A percentile compares a stretch with the other conserved stretches of the same genome.
Conservation (phyloP, 2,797 vertebrate species). For the Bradypodion ventrale region DNA sequence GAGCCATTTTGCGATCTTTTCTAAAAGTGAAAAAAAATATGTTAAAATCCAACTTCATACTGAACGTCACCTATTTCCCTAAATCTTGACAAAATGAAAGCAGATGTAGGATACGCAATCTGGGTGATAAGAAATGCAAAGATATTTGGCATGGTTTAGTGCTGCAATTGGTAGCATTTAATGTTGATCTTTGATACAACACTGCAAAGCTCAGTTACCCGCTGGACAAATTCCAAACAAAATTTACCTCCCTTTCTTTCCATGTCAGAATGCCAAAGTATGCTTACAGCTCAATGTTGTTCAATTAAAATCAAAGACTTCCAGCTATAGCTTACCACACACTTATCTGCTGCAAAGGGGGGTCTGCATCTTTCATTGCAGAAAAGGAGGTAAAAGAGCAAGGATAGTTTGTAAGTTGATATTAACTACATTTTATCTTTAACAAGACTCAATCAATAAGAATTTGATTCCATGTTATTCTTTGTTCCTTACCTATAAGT, state of each 20-base stretch:
- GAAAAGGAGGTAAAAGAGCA: fast-evolving
- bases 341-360: too few species aligned
- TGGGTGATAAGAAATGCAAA: neutral
- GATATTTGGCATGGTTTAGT: neutral
- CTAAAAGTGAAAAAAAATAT: constrained; percentile 68
- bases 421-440: neutral
- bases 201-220: neutral
- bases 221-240: constrained; percentile 14
- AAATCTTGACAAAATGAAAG: neutral
- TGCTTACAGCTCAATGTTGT: neutral
- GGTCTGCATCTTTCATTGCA: constrained; percentile 14
- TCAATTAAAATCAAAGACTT: neutral
- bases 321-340: neutral
- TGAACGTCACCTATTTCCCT: neutral
- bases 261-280: neutral
- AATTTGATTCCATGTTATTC: constrained; percentile 32
- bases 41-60: constrained; percentile 36
- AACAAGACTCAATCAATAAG: neutral
- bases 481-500: constrained; percentile 6
- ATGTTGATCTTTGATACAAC: neutral
- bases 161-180: neutral
- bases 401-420: neutral
- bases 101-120: neutral
- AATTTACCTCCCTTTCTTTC: neutral
- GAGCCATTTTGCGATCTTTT: constrained; percentile 89